Base-by-base conservation (phyloP, 1,140 invertebrate genomes). In the Apis florea region DNA sequence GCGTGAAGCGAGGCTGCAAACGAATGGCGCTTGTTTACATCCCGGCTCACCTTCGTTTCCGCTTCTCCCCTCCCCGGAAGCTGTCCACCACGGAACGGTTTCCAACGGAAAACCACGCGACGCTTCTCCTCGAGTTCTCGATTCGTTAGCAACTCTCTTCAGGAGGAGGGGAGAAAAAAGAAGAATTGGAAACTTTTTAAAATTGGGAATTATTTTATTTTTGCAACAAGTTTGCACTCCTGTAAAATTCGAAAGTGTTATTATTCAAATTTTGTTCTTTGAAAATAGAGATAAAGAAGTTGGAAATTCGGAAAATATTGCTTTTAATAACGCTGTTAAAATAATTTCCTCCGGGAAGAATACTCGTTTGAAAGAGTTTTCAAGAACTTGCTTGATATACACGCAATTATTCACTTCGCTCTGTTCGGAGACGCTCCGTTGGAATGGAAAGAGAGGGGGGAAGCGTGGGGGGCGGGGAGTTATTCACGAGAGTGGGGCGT, bases 21-120 rank as follows among this genome's bases (percentile, higher is more conserved):
- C 51, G 67, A 79, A 78, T n/a, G 76, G 70, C 54, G 54, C 76
- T 78, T 78, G 76, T 78, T 78, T 78, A 78, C 66, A 26, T 21
- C 51, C 21, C 26, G 21, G n/a, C 24, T 21, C 19, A 8, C 19
- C 26, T 24, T n/a, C 49, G 19, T 19, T 63, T 61, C 58, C 51
- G 12, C 15, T 24, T 59, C 31, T 24, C 13, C 24, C 15, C 3
- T 9, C 24, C 15, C 3, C 51, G 63, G 15, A 21, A 53, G 26
- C 54, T 15, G n/a, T 40, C 19, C 31, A 40, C 2, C 31, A 6
- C 31, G 6, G 4, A 15, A 13, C 47, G 2, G 19, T 66, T 70
- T 71, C 63, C 67, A 59, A 1, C 47, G 40, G 0, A 13, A 21
- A 49, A 51, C n/a, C n/a, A n/a, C 63, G 40, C 49, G 51, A 8